A percentile compares a stretch with the other conserved stretches of the same genome.
Conservation (phyloP, 2,113 vertebrate species). For the Noctilio leporinus region DNA sequence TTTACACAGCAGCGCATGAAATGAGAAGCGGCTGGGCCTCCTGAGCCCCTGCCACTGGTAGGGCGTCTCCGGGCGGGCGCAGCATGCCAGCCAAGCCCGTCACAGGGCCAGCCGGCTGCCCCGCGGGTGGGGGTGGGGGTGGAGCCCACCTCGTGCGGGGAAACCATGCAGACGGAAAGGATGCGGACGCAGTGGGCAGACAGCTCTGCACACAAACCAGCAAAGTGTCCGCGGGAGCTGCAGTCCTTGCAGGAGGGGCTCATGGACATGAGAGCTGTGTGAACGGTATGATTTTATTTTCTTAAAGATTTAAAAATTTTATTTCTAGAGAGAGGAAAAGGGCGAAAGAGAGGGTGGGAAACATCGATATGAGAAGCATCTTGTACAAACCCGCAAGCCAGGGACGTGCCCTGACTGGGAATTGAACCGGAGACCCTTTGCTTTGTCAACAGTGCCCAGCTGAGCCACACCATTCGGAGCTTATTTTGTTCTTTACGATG, state of each 20-base stretch:
- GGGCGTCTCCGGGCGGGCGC: rapidly evolving
- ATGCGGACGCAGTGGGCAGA: not conserved
- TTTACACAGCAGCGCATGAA: rapidly evolving
- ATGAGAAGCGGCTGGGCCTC: no score
- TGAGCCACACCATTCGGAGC: no score
- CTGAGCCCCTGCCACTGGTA: rapidly evolving
- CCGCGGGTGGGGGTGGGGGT: rapidly evolving
- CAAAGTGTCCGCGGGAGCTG: not conserved
- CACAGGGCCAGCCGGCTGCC: not conserved
- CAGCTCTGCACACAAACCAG: not conserved
- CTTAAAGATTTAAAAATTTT: no score
- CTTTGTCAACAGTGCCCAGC: no score
- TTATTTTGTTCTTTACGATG: not conserved
- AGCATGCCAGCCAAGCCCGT: no score
- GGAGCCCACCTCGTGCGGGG: not conserved
- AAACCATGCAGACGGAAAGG: rapidly evolving
- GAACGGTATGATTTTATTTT: not conserved
- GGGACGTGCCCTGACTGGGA: no score
- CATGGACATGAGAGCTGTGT: rapidly evolving
- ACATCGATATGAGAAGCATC: no score
- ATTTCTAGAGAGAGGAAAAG: no score
- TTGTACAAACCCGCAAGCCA: no score
- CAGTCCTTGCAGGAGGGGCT: not conserved
- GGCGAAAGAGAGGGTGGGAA: no score
- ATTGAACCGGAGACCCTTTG: no score